Percentiles rank a stretch among this genome's conserved stretches.
Conservation (phyloP, 2,113 vertebrate species). For the Ciconia boyciana region DNA sequence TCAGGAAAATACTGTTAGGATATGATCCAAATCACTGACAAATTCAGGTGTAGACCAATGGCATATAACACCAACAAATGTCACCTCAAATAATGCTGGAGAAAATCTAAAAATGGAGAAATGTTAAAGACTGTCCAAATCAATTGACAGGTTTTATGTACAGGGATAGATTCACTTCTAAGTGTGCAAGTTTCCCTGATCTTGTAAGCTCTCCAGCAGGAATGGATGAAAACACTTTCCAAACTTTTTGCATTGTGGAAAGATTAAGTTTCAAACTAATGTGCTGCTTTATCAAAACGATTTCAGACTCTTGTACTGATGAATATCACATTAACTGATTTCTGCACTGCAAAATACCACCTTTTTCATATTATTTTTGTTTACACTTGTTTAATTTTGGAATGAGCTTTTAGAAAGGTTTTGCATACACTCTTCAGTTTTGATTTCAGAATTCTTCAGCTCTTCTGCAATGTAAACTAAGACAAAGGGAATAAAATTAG, state of each 20-base stretch:
- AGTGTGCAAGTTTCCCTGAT: neutral
- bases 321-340: neutral
- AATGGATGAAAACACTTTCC: neutral
- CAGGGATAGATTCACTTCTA: neutral
- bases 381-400: neutral
- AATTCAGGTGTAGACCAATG: neutral
- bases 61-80: neutral
- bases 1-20: neutral
- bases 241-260: neutral
- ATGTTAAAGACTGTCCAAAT: neutral
- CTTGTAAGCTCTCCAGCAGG: neutral
- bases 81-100: neutral
- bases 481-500: neutral
- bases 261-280: neutral
- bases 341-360: neutral
- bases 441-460: neutral
- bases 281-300: neutral
- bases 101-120: neutral
- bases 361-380: neutral
- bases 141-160: neutral
- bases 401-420: neutral
- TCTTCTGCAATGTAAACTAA: neutral
- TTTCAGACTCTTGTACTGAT: neutral
- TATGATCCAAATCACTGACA: neutral
- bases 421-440: neutral